phyloP scores from a whole-genome alignment of 2,797 vertebrate genomes.

The Pseudopleuronectes americanus region DNA sequence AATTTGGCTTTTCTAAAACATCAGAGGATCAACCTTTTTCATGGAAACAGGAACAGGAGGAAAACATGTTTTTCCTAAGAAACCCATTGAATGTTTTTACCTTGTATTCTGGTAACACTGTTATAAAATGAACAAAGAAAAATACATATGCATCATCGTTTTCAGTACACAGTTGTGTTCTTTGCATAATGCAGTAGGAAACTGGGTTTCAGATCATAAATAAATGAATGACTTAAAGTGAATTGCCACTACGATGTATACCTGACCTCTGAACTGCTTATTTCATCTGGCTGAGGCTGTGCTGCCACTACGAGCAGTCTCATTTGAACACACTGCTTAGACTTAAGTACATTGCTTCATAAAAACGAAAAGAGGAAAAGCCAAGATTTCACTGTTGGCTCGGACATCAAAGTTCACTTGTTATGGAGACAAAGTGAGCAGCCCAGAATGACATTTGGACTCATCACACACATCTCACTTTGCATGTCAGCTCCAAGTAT shows the following conservation, averaged over 20 bases:
- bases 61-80: slow-evolving; percentile 8
- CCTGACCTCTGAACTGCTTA: slow-evolving; percentile 30
- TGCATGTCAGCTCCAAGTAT: slow-evolving; percentile 21
- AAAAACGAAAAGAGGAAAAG: slow-evolving; percentile 33
- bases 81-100: slow-evolving; percentile 33
- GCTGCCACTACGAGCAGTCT: slow-evolving; percentile 16
- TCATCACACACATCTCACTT: slow-evolving; percentile 47
- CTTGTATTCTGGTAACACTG: slow-evolving; percentile 22
- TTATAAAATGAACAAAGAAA: slow-evolving; percentile 26
- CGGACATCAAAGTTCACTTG: slow-evolving; percentile 12
- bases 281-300: slow-evolving; percentile 28
- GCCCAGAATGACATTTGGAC: slow-evolving; percentile 9
- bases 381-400: slow-evolving; percentile 36
- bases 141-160: background rate
- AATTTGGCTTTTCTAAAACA: background rate
- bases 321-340: slow-evolving; percentile 39
- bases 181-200: background rate
- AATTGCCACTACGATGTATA: slow-evolving; percentile 43
- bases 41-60: background rate
- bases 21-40: background rate
- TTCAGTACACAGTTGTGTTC: background rate
- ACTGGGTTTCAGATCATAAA: slow-evolving; percentile 33
- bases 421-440: too few relatives aligned
- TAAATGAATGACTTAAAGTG: slow-evolving; percentile 45
- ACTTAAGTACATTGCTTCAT: slow-evolving; percentile 52